Percentiles rank a stretch among this genome's conserved stretches.
These are phyloP conservation scores for Carlito syrichta DNA, from an alignment of 2,113 vertebrate genomes.

Conservation along the genomic window DNA sequence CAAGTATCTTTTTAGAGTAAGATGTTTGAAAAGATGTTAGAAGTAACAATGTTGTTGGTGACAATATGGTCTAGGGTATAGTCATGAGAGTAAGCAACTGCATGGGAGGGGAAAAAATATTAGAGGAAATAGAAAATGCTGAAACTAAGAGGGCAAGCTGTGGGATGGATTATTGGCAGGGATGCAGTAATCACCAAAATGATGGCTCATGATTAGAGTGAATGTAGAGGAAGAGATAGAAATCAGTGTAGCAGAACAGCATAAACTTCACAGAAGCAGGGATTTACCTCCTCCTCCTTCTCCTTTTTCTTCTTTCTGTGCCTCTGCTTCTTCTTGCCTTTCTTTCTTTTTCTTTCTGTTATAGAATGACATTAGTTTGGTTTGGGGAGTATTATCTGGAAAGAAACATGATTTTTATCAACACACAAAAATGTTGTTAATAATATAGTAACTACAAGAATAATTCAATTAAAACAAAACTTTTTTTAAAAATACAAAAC, in stretches of 20 bases:
- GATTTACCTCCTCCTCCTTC: background rate
- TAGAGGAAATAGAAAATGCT: background rate
- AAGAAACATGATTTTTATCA: background rate
- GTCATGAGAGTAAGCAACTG: background rate
- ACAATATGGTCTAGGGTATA: background rate
- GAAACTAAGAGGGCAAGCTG: background rate
- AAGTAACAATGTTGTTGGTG: background rate
- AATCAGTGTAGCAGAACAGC: background rate
- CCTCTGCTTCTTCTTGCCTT: background rate
- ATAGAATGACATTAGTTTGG: background rate
- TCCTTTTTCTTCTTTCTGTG: background rate
- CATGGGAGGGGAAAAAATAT: background rate
- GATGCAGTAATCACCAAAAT: background rate
- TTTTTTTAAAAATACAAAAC: background rate
- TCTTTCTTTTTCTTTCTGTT: background rate
- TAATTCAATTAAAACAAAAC: background rate
- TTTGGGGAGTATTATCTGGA: background rate
- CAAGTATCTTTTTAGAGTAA: background rate
- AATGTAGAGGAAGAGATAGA: background rate
- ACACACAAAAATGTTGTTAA: background rate
- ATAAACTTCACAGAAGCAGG: background rate
- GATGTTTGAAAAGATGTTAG: background rate
- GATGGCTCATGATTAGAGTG: background rate
- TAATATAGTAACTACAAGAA: background rate
- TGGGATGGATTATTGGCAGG: background rate